Evolutionary conservation across 2,113 vertebrate genomes (phyloP), one percentile per base, ranked within the genome.

Genomic region (Percopsis transmontana): DNA sequence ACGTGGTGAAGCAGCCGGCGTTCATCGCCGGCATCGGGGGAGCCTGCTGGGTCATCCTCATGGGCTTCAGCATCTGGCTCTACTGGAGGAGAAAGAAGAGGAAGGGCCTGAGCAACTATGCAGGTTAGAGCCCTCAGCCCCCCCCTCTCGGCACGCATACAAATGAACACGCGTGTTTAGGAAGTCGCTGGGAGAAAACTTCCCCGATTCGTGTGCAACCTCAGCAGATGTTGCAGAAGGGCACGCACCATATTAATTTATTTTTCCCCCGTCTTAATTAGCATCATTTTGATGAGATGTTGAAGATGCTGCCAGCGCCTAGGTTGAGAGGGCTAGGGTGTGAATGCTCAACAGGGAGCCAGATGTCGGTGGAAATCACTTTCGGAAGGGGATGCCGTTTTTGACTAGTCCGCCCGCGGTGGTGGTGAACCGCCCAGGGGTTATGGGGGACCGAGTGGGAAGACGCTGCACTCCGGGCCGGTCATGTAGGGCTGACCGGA

Each of bases 31-130:
- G 97, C 55, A 98, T 99, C 2, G 97, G 97, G 65, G 97, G 97
- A 20, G 97, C 97, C 15, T 99, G 97, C 84, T 99, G 97, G 97
- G 97, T 99, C 84, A 99, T 99, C 85, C 91, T 99, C 77, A 99
- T 99, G 97, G 97, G 97, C 58, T 99, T 99, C 92, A 99, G 97
- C 91, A 98, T 99, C 90, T 99, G 97, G 97, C 91, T 99, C 0
- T 99, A 99, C 84, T 99, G 97, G 97, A 84, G 97, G 82, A 95
- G 97, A 80, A 99, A 99, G 96, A 99, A 99, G 93, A 96, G 97
- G 85, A 99, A 99, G 94, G 96, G 97, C 6, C 95, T 99, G 74
- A 99, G 97, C 91, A 99, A 99, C 91, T 99, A 99, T 1, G 97
- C 97, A 83, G 97, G 97, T 98, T 91, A 95, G 93, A 38, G 33